phyloP scores from a whole-genome alignment of 2,888 invertebrate genomes.

The Noctua janthina region DNA sequence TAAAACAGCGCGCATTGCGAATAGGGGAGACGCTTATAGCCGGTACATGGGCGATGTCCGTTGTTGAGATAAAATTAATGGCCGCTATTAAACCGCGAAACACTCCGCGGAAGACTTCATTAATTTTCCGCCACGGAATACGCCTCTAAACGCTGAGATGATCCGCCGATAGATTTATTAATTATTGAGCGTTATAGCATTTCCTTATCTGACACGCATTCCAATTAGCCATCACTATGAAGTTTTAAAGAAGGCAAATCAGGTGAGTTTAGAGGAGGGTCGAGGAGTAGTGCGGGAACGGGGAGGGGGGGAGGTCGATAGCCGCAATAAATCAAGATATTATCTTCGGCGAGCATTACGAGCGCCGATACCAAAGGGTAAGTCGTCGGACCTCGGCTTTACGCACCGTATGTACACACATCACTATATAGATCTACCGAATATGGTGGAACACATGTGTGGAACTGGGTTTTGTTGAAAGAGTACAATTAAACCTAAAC shows the following conservation, averaged over 20 bases:
- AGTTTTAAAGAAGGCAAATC: conserved; percentile 65
- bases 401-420: conserved; percentile 60
- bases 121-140: conserved; percentile 85
- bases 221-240: conserved; percentile 60
- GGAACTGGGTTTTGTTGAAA: conserved; percentile 2
- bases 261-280: conserved; percentile 72
- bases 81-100: conserved; percentile 87
- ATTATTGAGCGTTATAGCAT: conserved; percentile 80
- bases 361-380: conserved; percentile 83
- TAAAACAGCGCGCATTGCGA: conserved; percentile 72
- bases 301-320: conserved; percentile 78
- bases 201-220: conserved; percentile 70
- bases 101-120: conserved; percentile 88
- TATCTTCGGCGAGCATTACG: conserved; percentile 86
- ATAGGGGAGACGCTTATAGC: conserved; percentile 69
- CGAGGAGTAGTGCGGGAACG: conserved; percentile 56
- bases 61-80: conserved; percentile 89
- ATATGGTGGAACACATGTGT: conserved; percentile 9
- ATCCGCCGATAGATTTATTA: conserved; percentile 87
- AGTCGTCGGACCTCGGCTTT: conserved; percentile 75
- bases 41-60: conserved; percentile 73
- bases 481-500: neutral
- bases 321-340: conserved; percentile 88
- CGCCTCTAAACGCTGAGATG: conserved; percentile 86
- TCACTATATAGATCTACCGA: conserved; percentile 35